Percentiles rank a stretch among this genome's conserved stretches.
phyloP scores from a whole-genome alignment of 1,140 invertebrate species.

The Chironomus tepperi region DNA sequence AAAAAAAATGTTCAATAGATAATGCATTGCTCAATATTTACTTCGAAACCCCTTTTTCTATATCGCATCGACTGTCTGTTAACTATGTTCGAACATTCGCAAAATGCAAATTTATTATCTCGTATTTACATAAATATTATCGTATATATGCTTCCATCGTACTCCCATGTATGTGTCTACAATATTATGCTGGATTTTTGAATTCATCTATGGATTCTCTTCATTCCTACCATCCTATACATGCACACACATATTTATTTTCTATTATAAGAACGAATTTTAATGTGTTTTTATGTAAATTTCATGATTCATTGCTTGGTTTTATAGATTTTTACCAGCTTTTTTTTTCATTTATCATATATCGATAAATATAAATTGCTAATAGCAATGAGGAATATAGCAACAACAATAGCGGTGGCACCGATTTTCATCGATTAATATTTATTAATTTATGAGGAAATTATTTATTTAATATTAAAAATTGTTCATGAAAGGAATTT shows the following conservation, averaged over 20 bases:
- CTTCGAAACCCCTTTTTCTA: background rate
- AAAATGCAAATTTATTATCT: constrained; percentile 23
- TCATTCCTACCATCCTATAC: too few relatives aligned
- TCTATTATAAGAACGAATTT: background rate
- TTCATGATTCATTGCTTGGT: constrained; percentile 12
- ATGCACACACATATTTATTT: too few relatives aligned
- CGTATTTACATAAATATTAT: constrained; percentile 21
- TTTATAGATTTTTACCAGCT: background rate
- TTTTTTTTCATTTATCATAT: background rate
- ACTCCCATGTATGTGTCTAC: background rate
- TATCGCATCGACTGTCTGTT: background rate
- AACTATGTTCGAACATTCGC: background rate
- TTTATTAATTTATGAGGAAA: constrained; percentile 15
- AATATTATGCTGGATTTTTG: too few relatives aligned
- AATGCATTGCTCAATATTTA: background rate
- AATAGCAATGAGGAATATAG: background rate
- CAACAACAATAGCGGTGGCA: background rate
- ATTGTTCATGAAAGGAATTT: background rate
- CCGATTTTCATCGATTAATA: background rate
- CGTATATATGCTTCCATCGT: constrained; percentile 15
- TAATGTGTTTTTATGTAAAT: constrained; percentile 14
- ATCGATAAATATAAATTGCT: background rate
- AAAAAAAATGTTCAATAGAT: background rate
- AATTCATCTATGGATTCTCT: too few relatives aligned
- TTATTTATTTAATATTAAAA: background rate